Evolutionary conservation across 2,113 vertebrate species (phyloP).

Genomic region (Holacanthus passer): DNA sequence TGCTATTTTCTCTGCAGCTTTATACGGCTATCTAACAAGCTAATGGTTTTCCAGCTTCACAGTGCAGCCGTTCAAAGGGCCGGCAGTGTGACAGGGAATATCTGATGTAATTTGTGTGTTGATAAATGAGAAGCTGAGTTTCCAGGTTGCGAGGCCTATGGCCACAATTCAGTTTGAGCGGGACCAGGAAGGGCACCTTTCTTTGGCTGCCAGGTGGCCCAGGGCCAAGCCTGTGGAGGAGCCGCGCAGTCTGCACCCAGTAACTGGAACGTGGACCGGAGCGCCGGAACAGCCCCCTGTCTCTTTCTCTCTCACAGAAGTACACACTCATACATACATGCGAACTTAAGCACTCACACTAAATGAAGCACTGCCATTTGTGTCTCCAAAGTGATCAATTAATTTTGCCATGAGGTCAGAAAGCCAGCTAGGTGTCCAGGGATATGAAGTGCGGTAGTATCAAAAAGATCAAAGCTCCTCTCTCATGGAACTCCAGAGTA

Average conservation of each 20-base stretch:
- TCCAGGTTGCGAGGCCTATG: slow-evolving; percentile 83
- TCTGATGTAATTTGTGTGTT: slow-evolving; percentile 83
- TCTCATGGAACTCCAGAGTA: neutral
- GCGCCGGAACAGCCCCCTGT: slow-evolving; percentile 74
- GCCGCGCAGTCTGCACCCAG: slow-evolving; percentile 86
- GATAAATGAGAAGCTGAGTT: slow-evolving; percentile 87
- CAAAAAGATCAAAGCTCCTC: slow-evolving; percentile 7
- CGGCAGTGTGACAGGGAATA: slow-evolving; percentile 78
- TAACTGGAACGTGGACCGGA: slow-evolving; percentile 82
- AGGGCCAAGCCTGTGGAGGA: slow-evolving; percentile 83
- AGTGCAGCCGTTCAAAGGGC: slow-evolving; percentile 72
- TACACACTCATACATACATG: slow-evolving; percentile 37
- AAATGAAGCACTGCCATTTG: slow-evolving; percentile 33
- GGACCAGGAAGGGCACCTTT: slow-evolving; percentile 88
- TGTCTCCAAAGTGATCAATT: slow-evolving; percentile 41
- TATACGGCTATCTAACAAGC: slow-evolving; percentile 79
- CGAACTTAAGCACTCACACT: slow-evolving; percentile 27
- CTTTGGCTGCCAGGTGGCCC: slow-evolving; percentile 87
- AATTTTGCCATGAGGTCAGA: neutral
- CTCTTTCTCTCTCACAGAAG: slow-evolving; percentile 64
- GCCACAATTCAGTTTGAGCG: slow-evolving; percentile 79
- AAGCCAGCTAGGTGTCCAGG: slow-evolving; percentile 15
- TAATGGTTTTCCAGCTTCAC: slow-evolving; percentile 78
- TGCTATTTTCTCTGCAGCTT: slow-evolving; percentile 79
- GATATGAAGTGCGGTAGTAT: slow-evolving; percentile 18